These are phyloP conservation scores for Protonibea diacanthus DNA, from an alignment of 2,797 vertebrate species.

Conservation along the genomic window DNA sequence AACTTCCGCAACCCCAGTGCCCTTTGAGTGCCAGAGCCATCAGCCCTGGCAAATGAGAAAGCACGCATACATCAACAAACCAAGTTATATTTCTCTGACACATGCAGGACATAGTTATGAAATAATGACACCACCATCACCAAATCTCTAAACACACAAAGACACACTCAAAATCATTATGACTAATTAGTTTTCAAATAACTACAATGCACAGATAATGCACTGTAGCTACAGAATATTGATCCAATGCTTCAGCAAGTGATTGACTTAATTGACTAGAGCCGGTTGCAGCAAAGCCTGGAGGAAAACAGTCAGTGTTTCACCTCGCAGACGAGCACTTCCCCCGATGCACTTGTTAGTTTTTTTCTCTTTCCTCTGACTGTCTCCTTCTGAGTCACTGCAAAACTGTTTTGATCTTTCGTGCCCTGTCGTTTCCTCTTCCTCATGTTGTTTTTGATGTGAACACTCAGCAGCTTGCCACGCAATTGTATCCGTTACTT, in stretches of 20 bases:
- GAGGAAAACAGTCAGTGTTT: conserved; percentile 24
- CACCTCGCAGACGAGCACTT: conserved; percentile 45
- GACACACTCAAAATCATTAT: conserved; percentile 13
- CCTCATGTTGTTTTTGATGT: conserved; percentile 35
- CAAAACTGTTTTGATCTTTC: conserved; percentile 48
- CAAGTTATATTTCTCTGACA: conserved; percentile 29
- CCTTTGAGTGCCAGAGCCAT: conserved; percentile 81
- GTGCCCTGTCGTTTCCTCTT: conserved; percentile 50
- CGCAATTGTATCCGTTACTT: conserved; percentile 49
- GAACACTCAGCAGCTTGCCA: conserved; percentile 53
- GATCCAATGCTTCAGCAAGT: conserved; percentile 35
- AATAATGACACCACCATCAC: conserved; percentile 27
- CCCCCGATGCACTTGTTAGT: conserved; percentile 26
- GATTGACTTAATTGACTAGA: conserved; percentile 32
- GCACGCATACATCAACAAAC: conserved; percentile 7
- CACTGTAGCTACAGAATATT: conserved; percentile 38
- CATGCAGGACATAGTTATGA: conserved; percentile 15
- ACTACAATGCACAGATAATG: conserved; percentile 20
- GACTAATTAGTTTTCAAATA: conserved; percentile 38
- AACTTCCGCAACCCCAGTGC: conserved; percentile 95
- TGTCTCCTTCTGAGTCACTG: conserved; percentile 62
- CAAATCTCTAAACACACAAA: conserved; percentile 37
- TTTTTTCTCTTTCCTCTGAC: conserved; percentile 57
- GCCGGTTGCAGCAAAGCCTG: conserved; percentile 24
- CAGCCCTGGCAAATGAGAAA: conserved; percentile 4